Evolutionary conservation across 2,797 vertebrate species (phyloP).

Genomic region (Lerista edwardsae): DNA sequence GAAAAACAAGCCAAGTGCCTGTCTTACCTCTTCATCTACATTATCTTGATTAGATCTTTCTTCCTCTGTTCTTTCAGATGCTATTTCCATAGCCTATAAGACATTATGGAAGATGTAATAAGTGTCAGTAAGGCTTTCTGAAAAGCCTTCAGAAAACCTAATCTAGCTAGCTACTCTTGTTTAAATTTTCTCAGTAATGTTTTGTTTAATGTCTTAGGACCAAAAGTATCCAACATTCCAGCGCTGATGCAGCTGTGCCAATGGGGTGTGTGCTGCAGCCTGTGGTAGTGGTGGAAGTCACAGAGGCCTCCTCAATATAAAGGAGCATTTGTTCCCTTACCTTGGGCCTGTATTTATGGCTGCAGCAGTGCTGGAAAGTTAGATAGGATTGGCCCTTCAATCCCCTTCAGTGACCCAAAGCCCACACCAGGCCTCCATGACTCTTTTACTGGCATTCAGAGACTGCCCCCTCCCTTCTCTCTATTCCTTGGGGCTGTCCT

Average conservation of each 20-base stretch:
- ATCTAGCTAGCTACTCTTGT: constrained; percentile 2
- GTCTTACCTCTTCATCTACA: constrained; percentile 89
- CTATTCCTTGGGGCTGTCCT: background rate
- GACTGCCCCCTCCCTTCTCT: background rate
- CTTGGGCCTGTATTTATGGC: too few relatives aligned
- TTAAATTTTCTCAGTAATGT: background rate
- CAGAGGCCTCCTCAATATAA: too few relatives aligned
- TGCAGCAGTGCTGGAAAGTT: too few relatives aligned
- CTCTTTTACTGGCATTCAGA: background rate
- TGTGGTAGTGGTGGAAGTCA: too few relatives aligned
- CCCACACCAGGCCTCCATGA: background rate
- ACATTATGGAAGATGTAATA: constrained; percentile 59
- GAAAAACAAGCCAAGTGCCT: constrained; percentile 1
- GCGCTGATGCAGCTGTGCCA: too few relatives aligned
- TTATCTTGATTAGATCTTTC: constrained; percentile 89
- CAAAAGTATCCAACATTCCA: too few relatives aligned
- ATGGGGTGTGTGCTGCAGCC: too few relatives aligned
- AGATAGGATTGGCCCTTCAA: too few relatives aligned
- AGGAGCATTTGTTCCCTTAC: too few relatives aligned
- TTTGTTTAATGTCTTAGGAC: background rate
- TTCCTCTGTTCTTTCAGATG: constrained; percentile 86
- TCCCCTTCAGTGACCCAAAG: background rate
- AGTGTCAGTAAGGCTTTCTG: constrained; percentile 36
- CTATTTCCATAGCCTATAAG: constrained; percentile 89
- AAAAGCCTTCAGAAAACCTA: background rate